These are phyloP conservation scores for Hyaena hyaena DNA, from an alignment of 2,113 vertebrate species.

Conservation along the genomic window DNA sequence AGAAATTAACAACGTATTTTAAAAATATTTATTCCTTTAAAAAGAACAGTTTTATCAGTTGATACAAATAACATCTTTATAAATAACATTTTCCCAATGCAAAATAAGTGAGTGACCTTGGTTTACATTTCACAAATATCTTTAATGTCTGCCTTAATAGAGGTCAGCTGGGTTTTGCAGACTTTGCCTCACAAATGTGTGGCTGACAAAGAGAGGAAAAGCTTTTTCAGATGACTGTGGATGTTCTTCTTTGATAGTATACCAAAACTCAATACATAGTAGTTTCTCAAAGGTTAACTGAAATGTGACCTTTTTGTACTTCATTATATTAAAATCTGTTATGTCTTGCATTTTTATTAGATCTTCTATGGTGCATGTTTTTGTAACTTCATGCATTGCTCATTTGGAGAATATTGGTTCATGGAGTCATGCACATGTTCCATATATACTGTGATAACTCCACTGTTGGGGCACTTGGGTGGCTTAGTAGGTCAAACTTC, in stretches of 20 bases:
- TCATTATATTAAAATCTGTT: neutral
- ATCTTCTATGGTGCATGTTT: neutral
- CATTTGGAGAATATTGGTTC: neutral
- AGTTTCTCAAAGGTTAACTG: neutral
- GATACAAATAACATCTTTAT: neutral
- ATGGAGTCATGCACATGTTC: neutral
- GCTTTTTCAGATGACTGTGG: neutral
- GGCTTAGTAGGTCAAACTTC: no score
- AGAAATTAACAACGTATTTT: neutral
- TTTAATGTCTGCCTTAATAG: neutral
- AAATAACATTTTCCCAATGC: neutral
- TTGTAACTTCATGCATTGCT: neutral
- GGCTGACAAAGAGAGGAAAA: neutral
- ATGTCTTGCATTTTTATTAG: neutral
- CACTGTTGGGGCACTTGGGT: no score
- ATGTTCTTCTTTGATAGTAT: neutral
- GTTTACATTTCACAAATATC: neutral
- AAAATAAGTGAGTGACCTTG: neutral
- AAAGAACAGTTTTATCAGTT: neutral
- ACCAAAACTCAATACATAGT: accelerated
- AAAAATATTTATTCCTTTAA: neutral
- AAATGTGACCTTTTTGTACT: neutral
- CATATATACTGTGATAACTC: neutral
- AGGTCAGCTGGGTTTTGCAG: neutral
- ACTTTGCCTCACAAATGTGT: neutral